Evolutionary conservation across 2,888 invertebrate species (phyloP).

Genomic region (Leptogaster cylindrica): DNA sequence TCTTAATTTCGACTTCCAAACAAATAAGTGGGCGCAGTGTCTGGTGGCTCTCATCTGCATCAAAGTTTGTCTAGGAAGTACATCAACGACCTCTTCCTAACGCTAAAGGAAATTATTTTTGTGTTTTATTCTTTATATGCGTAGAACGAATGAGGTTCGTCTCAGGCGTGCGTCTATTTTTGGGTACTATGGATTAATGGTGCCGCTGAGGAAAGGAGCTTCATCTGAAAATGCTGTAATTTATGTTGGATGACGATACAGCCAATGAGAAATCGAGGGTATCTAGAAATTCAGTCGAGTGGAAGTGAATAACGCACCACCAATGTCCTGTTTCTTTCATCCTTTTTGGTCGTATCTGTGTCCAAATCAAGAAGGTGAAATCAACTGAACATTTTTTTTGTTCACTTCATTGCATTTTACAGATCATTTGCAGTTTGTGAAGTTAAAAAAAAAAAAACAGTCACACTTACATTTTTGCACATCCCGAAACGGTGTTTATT

Average conservation of each 20-base stretch:
- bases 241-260: conserved; percentile 5
- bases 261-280: neutral
- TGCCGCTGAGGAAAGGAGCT: conserved; percentile 8
- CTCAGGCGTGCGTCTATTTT: conserved; percentile 34
- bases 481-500: neutral
- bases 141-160: neutral
- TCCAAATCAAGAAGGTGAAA: conserved; percentile 1
- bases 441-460: conserved; percentile 4
- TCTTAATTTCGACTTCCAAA: neutral
- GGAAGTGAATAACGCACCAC: conserved; percentile 26
- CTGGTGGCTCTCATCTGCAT: conserved; percentile 9
- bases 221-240: conserved; percentile 12
- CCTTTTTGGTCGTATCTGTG: conserved; percentile 11
- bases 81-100: conserved; percentile 9
- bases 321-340: conserved; percentile 33
- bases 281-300: conserved; percentile 3
- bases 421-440: conserved; percentile 19
- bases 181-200: neutral
- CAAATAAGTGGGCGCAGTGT: conserved; percentile 1
- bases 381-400: conserved; percentile 34
- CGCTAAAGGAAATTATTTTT: neutral
- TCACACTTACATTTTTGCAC: neutral
- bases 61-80: conserved; percentile 28
- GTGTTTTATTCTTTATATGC: neutral
- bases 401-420: conserved; percentile 13